Percentiles rank a stretch among this genome's conserved stretches.
Conservation (phyloP, 2,797 vertebrate species). For the Meda fulgida region DNA sequence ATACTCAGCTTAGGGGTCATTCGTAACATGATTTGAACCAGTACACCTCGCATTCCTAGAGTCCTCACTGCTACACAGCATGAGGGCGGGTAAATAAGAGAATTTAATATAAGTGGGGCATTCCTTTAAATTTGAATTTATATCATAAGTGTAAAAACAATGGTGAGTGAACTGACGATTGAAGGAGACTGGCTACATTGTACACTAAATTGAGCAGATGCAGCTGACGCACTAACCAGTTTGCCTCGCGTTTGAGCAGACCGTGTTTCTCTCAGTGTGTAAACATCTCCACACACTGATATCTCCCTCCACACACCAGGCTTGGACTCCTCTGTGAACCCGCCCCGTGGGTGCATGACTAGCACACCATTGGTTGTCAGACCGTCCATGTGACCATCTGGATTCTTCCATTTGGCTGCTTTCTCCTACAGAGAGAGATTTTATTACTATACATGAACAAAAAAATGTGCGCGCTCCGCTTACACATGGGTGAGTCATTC, state of each 20-base stretch:
- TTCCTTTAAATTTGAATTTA: not conserved
- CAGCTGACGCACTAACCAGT: slow-evolving; percentile 79
- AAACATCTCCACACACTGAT: slow-evolving; percentile 97
- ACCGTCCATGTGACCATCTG: slow-evolving; percentile 98
- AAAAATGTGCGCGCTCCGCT: slow-evolving; percentile 7
- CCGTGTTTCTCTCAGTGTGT: slow-evolving; percentile 95
- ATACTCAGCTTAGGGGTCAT: not conserved
- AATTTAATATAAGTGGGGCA: no score
- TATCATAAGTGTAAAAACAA: not conserved
- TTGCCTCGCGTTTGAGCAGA: slow-evolving; percentile 96
- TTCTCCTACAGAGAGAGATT: slow-evolving; percentile 83
- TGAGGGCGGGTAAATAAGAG: no score
- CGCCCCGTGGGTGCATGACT: slow-evolving; percentile 96
- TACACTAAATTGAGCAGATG: not conserved
- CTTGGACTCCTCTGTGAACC: slow-evolving; percentile 95
- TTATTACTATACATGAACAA: slow-evolving; percentile 37
- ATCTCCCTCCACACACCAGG: slow-evolving; percentile 97
- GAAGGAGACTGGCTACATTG: not conserved
- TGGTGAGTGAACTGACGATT: not conserved
- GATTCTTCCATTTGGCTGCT: slow-evolving; percentile 99
- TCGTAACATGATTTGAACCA: not conserved
- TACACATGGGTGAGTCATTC: slow-evolving; percentile 36
- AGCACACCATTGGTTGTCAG: slow-evolving; percentile 96
- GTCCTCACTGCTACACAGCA: not conserved
- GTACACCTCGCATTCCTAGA: not conserved